Percentiles rank a stretch among this genome's conserved stretches.
Conservation (phyloP, 2,113 vertebrate species). For the Alligator sinensis region DNA sequence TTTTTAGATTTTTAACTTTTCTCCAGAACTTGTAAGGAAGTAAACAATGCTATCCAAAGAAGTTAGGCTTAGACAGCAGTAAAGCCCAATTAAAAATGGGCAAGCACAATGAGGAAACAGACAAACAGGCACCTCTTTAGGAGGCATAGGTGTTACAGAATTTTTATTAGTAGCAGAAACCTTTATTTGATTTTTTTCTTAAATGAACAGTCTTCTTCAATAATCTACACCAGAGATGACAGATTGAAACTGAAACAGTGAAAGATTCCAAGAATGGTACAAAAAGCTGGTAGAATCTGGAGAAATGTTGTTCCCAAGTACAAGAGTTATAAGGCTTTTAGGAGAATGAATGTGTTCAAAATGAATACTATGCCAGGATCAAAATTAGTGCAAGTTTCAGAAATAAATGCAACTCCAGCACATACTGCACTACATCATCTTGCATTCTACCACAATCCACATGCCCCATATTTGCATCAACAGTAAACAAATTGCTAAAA, state of each 20-base stretch:
- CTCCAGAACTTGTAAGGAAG: background rate
- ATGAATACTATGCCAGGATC: background rate
- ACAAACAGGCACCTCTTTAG: constrained; percentile 61
- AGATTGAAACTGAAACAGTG: background rate
- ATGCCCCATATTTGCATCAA: background rate
- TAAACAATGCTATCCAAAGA: background rate
- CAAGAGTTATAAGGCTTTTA: constrained; percentile 24
- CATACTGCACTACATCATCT: background rate
- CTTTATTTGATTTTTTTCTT: constrained; percentile 54
- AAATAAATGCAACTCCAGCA: constrained; percentile 40
- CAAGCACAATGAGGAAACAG: constrained; percentile 56
- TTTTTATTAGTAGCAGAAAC: constrained; percentile 56
- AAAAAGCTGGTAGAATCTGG: constrained; percentile 27
- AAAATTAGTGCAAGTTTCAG: constrained; percentile 26
- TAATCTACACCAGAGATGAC: constrained; percentile 43
- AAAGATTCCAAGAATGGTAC: constrained; percentile 37
- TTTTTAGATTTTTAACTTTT: constrained; percentile 1
- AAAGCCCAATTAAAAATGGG: constrained; percentile 15
- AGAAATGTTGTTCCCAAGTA: constrained; percentile 33
- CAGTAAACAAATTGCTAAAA: constrained; percentile 4
- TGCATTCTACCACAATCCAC: constrained; percentile 13
- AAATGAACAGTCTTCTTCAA: constrained; percentile 52
- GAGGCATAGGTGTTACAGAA: constrained; percentile 38
- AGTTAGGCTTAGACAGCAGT: constrained; percentile 1
- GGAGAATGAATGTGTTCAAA: background rate